Conservation (phyloP, 2,888 invertebrate species). For the Smittia sp. region DNA sequence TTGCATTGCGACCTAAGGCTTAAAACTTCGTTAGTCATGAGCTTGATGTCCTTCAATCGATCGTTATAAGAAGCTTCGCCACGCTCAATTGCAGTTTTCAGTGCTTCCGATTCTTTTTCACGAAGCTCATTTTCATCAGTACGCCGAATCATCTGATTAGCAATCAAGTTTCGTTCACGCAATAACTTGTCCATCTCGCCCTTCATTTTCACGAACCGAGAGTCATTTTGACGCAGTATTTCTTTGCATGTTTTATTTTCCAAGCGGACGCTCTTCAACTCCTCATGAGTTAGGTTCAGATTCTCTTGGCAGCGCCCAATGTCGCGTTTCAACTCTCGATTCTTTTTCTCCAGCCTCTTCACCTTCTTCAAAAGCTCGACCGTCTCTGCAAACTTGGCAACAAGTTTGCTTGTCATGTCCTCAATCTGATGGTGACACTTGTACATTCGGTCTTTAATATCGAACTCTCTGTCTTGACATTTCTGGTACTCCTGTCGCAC, state of each 20-base stretch:
- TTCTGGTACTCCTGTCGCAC: no score
- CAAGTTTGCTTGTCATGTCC: no score
- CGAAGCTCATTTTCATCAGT: conserved; percentile 18
- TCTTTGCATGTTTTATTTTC: no score
- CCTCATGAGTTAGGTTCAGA: background rate
- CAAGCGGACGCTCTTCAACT: background rate
- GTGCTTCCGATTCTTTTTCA: background rate
- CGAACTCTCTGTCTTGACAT: no score
- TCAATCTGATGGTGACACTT: no score
- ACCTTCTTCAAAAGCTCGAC: no score
- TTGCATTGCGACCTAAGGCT: conserved; percentile 57
- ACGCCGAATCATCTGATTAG: background rate
- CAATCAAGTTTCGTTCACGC: background rate
- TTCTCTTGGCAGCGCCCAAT: background rate
- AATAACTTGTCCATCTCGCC: background rate
- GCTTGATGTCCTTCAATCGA: conserved; percentile 62
- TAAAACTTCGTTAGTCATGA: conserved; percentile 64
- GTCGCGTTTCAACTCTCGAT: background rate
- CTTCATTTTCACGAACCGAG: conserved; percentile 3
- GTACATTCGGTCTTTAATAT: no score
- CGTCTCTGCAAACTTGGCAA: no score
- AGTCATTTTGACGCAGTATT: background rate
- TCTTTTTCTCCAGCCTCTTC: background rate
- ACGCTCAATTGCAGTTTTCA: conserved; percentile 1
- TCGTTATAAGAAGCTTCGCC: conserved; percentile 49